Conservation (phyloP, 2,888 invertebrate genomes). For the Eretmocerus hayati region DNA sequence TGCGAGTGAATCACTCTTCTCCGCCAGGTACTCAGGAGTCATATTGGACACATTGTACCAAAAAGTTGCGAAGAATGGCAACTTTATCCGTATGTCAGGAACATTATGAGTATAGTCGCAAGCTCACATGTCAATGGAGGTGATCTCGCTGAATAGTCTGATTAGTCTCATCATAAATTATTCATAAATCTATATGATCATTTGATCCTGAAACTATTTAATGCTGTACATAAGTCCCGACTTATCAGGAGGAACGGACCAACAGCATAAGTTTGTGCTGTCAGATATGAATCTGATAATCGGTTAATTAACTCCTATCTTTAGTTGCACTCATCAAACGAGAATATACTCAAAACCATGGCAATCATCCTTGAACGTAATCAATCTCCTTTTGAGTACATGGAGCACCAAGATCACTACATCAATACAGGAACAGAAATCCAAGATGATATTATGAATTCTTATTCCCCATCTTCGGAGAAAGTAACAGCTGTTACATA, state of each 20-base stretch:
- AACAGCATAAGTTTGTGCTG: conserved; percentile 1
- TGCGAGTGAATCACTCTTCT: neutral
- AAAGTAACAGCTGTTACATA: neutral
- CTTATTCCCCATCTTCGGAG: neutral
- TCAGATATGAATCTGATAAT: conserved; percentile 14
- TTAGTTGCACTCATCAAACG: neutral
- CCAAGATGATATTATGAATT: neutral
- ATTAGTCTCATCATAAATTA: conserved; percentile 9
- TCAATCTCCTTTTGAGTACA: neutral
- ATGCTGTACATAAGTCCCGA: conserved; percentile 5
- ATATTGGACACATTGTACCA: neutral
- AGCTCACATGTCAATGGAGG: neutral
- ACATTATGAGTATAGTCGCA: conserved; percentile 7
- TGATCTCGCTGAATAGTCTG: conserved; percentile 4
- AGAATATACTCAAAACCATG: neutral
- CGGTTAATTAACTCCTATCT: neutral
- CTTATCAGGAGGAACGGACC: conserved; percentile 8
- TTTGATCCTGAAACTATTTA: conserved; percentile 10
- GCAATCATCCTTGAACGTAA: neutral
- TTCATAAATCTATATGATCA: conserved; percentile 8
- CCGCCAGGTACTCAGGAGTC: neutral
- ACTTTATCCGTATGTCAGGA: conserved; percentile 8
- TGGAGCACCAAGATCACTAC: neutral
- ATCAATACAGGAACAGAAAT: neutral
- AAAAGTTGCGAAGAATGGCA: conserved; percentile 2